Base-by-base conservation (phyloP, 2,797 vertebrate species). In the Microctenopoma steveboyesi region DNA sequence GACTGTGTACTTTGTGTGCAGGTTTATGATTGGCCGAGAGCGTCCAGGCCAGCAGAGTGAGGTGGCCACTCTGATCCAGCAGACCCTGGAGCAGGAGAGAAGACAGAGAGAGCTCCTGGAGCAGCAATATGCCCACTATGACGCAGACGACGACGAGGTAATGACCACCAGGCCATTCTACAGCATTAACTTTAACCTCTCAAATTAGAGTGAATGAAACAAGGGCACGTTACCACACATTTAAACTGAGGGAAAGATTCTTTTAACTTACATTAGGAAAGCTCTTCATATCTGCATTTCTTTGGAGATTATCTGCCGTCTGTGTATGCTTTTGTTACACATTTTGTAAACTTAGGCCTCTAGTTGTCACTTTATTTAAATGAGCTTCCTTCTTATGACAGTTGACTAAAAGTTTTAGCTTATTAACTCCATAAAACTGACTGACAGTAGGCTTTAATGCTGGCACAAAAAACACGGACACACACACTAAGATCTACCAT, bases 1-100 rank as follows among this genome's bases (percentile, higher is more conserved):
- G 39, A 12, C 7, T 37, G 5, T 68, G 40, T 10, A 0, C 30
- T 72, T 56, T 13, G 46, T 9, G 0, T 85, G 59, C 91, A 99
- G 98, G 88, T 99, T 99, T 83, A 89, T 97, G 85, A 98, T 99
- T 87, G 98, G 98, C 27, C 95, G 98, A 76, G 98, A 99, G 90
- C 97, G 95, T n/a, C 97, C 98, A 0, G 98, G 98, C 52, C 98
- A 99, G 94, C 95, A 97, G 87, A 99, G 98, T 7, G 98, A 99
- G 86, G 98, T 99, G 81, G 97, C 98, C 1, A 95, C 97, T 27
- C 89, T 99, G 85, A 99, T 99, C 82, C 98, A 97, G 84, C 98
- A 99, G 87, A 99, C 98, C 2, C 91, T 99, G 83, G 98, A 99
- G 77, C 98, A 99, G 74, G 98, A 99, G 84, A 92, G 95, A 46